Percentiles rank a stretch among this genome's conserved stretches.
Conservation (phyloP, 2,888 invertebrate genomes). For the Plagodis dolabraria region DNA sequence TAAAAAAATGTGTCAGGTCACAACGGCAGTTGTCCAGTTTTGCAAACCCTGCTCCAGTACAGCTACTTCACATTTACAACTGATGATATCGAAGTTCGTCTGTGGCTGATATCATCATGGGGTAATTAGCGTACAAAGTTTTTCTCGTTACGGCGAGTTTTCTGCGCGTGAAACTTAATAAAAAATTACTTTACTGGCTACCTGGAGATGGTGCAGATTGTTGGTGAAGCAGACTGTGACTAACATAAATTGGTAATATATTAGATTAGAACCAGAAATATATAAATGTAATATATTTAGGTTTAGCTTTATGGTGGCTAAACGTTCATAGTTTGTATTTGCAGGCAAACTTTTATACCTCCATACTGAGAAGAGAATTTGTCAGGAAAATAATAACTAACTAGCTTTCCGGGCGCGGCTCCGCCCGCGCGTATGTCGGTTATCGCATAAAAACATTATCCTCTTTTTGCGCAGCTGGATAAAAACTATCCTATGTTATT, state of each 20-base stretch:
- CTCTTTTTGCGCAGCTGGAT: no score
- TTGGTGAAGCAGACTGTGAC: conserved; percentile 39
- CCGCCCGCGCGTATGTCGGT: no score
- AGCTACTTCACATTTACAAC: conserved; percentile 19
- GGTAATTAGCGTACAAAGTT: conserved; percentile 42
- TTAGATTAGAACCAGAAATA: not conserved
- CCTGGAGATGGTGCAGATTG: conserved; percentile 35
- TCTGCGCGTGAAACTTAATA: conserved; percentile 43
- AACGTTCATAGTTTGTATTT: no score
- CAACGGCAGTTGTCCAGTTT: not conserved
- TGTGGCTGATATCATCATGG: conserved; percentile 30
- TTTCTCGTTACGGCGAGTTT: conserved; percentile 38
- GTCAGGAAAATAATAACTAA: no score
- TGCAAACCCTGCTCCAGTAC: conserved; percentile 13
- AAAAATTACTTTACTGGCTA: conserved; percentile 35
- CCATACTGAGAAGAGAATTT: no score
- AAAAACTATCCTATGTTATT: no score
- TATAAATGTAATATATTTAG: not conserved
- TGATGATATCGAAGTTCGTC: conserved; percentile 32
- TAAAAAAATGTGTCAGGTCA: not conserved
- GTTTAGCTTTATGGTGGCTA: not conserved
- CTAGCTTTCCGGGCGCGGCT: no score
- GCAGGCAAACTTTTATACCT: no score
- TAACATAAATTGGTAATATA: conserved; percentile 1
- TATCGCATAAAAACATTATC: no score